Evolutionary conservation across 2,113 vertebrate species (phyloP).

Genomic region (Etheostoma cragini): DNA sequence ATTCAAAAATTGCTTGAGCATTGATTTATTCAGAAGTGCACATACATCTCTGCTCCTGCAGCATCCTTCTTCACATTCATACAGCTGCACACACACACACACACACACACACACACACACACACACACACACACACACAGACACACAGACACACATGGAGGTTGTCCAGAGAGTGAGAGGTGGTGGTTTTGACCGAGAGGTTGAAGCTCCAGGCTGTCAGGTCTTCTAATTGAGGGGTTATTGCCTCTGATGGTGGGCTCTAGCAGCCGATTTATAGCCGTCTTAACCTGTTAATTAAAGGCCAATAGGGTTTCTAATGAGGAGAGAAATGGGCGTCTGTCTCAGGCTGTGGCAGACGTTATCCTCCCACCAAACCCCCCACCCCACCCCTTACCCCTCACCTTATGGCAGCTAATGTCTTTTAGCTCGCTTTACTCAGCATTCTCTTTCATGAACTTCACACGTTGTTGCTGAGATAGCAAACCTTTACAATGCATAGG

Average conservation of each 20-base stretch:
- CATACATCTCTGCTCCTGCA: constrained; percentile 20
- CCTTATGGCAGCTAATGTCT: constrained; percentile 18
- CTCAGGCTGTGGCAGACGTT: constrained; percentile 9
- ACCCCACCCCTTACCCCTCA: not conserved
- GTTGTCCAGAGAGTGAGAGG: not conserved
- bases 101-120: constrained; percentile 6
- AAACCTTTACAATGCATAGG: constrained; percentile 13
- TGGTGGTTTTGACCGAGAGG: not conserved
- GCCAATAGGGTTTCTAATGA: constrained; percentile 49
- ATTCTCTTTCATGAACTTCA: constrained; percentile 35
- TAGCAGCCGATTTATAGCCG: constrained; percentile 42
- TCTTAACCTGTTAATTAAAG: constrained; percentile 66
- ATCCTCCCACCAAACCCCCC: constrained; percentile 1
- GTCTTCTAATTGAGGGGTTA: constrained; percentile 48
- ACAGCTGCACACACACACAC: constrained; percentile 1
- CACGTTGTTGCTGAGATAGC: constrained; percentile 49
- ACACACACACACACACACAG: constrained; percentile 9
- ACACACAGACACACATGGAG: not conserved
- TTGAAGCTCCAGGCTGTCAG: constrained; percentile 50
- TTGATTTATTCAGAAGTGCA: constrained; percentile 34
- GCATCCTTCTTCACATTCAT: constrained; percentile 23
- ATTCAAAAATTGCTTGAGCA: constrained; percentile 37
- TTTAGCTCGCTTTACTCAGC: constrained; percentile 59
- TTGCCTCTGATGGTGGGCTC: constrained; percentile 46
- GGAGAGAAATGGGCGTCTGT: constrained; percentile 24